Conservation (phyloP, 2,888 invertebrate species). For the Dexiosoma caninum region DNA sequence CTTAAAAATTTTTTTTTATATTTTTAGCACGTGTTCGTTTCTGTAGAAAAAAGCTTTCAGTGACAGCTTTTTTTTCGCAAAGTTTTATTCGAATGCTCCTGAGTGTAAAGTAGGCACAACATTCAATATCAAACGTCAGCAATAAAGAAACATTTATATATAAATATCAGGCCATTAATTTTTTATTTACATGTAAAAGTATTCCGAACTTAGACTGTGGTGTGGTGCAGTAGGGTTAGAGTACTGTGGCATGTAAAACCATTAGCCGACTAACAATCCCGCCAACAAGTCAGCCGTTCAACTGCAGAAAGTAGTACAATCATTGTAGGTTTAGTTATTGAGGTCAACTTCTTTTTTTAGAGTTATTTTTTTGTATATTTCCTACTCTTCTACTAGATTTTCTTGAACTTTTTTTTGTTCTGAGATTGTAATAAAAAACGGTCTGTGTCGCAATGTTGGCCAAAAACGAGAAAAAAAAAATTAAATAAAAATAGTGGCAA, state of each 20-base stretch:
- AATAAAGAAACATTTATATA: not conserved
- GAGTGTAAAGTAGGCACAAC: conserved; percentile 1
- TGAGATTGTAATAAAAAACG: conserved; percentile 26
- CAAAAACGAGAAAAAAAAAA: conserved; percentile 40
- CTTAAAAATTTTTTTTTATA: not conserved
- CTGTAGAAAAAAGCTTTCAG: too few relatives aligned
- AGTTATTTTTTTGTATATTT: conserved; percentile 54
- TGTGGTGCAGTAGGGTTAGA: not conserved
- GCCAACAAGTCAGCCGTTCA: conserved; percentile 18
- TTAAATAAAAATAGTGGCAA: conserved; percentile 44
- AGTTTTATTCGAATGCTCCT: not conserved
- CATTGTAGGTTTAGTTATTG: not conserved
- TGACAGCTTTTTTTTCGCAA: not conserved
- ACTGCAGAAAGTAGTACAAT: conserved; percentile 41
- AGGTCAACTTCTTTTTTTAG: conserved; percentile 11
- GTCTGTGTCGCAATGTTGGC: conserved; percentile 60
- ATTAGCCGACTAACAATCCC: conserved; percentile 35
- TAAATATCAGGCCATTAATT: conserved; percentile 5
- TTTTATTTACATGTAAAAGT: conserved; percentile 24
- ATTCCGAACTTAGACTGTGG: not conserved
- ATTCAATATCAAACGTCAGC: conserved; percentile 48
- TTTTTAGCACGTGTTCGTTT: too few relatives aligned
- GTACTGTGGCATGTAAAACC: conserved; percentile 37
- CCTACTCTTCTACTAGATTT: conserved; percentile 37
- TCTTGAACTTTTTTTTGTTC: conserved; percentile 12